Base-by-base conservation (phyloP, 1,140 invertebrate species). In the Pygmarrhopalites habei region DNA sequence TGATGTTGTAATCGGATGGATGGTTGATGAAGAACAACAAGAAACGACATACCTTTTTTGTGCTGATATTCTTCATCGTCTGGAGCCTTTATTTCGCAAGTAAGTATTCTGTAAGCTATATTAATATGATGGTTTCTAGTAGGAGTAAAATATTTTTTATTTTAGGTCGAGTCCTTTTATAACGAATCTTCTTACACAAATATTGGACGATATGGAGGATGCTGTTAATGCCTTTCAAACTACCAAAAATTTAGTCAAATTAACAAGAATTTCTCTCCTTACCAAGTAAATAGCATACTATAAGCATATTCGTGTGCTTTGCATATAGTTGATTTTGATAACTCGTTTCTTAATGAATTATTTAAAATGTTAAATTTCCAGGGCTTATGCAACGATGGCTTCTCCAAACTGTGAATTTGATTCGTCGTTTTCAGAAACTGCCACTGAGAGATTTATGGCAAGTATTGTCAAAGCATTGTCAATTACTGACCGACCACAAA, bases 1-100 rank as follows among this genome's bases (percentile, higher is more conserved):
- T 21, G 68, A 67, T 53, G 53, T 70, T 4, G 55, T 70, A 7
- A 58, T 70, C 55, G 68, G 68, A 15, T 70, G 68, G 68, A 66
- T 70, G 55, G 49, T 66, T 29, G 67, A 69, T 39, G 64, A 58
- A 4, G 47, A 66, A 12, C 51, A 55, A 29, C 10, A 15, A 10
- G 60, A 62, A 17, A 30, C 44, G 25, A 25, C 61, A 1, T 67
- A 58, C 21, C 17, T 44, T n/a, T 53, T 59, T 51, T 67, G 66
- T 58, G 30, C 58, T 2, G 58, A 63, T 35, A 46, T 64, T 12
- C 29, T 69, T n/a, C 55, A 60, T 21, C 56, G 58, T 23, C 43
- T 59, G 25, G 19, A 47, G 19, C n/a, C 28, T n/a, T n/a, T n/a
- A n/a, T n/a, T n/a, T n/a, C n/a, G n/a, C n/a, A n/a, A n/a, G n/a